A percentile compares a stretch with the other conserved stretches of the same genome.
Evolutionary conservation across 2,797 vertebrate species (phyloP).

Genomic region (Lithobates sylvaticus): DNA sequence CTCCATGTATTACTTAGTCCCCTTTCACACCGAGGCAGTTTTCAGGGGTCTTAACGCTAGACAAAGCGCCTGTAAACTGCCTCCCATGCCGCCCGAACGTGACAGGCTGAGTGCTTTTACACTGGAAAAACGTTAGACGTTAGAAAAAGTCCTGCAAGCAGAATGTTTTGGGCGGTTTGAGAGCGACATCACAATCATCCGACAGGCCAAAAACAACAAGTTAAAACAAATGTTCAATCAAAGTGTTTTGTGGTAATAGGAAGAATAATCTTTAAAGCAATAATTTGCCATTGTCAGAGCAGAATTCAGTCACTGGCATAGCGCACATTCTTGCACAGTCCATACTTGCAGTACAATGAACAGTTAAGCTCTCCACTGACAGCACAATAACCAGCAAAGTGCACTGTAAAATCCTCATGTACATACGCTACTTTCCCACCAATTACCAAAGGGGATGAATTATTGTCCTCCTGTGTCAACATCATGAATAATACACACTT

Average conservation of each 20-base stretch:
- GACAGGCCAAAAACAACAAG: too few species aligned
- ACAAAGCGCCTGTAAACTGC: too few species aligned
- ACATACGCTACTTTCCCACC: background rate
- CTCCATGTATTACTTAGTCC: too few species aligned
- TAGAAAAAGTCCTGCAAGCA: too few species aligned
- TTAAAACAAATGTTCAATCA: background rate
- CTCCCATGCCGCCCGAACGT: too few species aligned
- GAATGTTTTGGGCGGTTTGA: too few species aligned
- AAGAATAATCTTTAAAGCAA: background rate
- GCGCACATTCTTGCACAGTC: background rate
- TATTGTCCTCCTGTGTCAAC: background rate
- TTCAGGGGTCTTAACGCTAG: too few species aligned
- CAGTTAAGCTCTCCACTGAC: background rate
- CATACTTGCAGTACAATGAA: background rate
- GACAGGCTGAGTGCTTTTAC: too few species aligned
- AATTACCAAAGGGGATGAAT: slow-evolving; percentile 1
- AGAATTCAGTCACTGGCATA: background rate
- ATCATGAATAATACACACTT: slow-evolving; percentile 36
- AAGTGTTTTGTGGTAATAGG: background rate
- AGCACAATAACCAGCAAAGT: background rate
- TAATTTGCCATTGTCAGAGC: background rate
- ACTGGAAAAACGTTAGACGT: too few species aligned
- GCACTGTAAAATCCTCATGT: background rate
- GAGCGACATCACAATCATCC: too few species aligned
- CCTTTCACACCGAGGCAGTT: too few species aligned